These are phyloP conservation scores for Tamias sibiricus DNA, from an alignment of 2,113 vertebrate species.

Conservation along the genomic window DNA sequence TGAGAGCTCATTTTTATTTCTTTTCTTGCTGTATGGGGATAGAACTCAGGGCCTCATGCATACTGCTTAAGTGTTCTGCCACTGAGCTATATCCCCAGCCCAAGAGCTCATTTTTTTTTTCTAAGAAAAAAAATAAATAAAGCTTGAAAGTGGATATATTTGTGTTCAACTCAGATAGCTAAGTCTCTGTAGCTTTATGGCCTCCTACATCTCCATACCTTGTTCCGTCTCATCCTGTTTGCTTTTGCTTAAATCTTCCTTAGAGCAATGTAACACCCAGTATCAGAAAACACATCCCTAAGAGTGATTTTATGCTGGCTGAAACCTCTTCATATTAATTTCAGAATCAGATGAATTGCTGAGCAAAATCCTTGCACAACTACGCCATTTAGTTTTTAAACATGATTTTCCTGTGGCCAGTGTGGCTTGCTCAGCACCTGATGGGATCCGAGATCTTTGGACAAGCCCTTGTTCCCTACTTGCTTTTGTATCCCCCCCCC, in stretches of 20 bases:
- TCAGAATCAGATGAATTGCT: background rate
- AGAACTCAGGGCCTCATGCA: background rate
- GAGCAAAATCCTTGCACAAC: background rate
- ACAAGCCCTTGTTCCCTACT: slow-evolving; percentile 19
- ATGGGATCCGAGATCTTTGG: background rate
- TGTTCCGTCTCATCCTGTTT: background rate
- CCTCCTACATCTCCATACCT: fast-evolving
- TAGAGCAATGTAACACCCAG: background rate
- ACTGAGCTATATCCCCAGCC: no score
- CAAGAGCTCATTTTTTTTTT: background rate
- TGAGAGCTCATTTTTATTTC: background rate
- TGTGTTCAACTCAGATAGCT: no score
- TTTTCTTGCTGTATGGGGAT: background rate
- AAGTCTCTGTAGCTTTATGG: background rate
- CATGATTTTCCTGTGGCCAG: background rate
- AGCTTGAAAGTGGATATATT: background rate
- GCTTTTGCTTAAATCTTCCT: background rate
- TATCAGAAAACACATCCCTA: background rate
- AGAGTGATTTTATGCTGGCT: background rate
- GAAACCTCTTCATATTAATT: background rate
- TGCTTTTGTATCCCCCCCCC: no score
- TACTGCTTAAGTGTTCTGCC: background rate
- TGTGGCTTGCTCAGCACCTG: background rate
- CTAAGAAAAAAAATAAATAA: background rate
- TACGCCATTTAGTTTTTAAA: background rate